Percentiles rank a stretch among this genome's conserved stretches.
Conservation (phyloP, 2,888 invertebrate species). For the Amphipoea oculea region DNA sequence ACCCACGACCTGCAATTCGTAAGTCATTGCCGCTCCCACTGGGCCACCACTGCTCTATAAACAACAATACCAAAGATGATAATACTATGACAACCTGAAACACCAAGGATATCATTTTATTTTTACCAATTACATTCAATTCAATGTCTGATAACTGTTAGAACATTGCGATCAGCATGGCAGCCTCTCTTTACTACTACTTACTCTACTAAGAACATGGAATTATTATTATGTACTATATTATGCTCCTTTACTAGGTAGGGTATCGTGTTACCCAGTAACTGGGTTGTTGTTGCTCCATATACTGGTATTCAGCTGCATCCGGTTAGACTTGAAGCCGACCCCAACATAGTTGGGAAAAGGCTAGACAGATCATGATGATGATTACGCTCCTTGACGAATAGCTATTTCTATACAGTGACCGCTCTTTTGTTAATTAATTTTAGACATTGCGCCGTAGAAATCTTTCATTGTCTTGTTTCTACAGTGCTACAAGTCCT, state of each 20-base stretch:
- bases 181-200: background rate
- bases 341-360: background rate
- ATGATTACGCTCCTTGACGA: too few relatives aligned
- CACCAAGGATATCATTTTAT: background rate
- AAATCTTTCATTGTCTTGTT: background rate
- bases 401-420: background rate
- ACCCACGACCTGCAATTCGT: too few relatives aligned
- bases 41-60: background rate
- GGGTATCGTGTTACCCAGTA: background rate
- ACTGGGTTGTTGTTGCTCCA: background rate
- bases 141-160: background rate
- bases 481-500: background rate
- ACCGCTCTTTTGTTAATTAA: background rate
- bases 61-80: background rate
- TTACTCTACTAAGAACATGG: background rate
- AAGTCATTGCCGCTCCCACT: too few relatives aligned
- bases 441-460: background rate
- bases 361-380: background rate
- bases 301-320: background rate
- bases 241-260: background rate
- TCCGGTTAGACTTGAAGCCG: background rate
- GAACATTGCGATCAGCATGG: background rate
- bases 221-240: background rate
- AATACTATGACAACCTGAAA: background rate
- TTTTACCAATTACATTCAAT: too few relatives aligned